These are phyloP conservation scores for Phallusia fumigata DNA, from an alignment of 23 tunicate species.

Conservation along the genomic window DNA sequence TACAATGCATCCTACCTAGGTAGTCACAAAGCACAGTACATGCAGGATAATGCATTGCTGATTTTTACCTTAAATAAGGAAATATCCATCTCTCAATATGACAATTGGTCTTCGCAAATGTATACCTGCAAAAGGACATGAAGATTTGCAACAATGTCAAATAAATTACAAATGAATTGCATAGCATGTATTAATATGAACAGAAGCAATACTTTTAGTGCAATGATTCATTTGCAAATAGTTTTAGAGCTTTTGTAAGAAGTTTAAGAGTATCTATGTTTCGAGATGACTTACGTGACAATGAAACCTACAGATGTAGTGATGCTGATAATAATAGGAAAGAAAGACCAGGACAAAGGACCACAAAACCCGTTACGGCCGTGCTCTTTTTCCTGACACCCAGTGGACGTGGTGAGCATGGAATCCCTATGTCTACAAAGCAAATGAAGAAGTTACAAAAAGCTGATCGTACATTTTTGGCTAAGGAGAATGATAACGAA, in stretches of 20 bases:
- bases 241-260: too few species aligned
- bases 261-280: too few species aligned
- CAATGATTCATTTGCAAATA: too few species aligned
- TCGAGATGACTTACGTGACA: conserved; percentile 38
- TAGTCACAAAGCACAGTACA: neutral
- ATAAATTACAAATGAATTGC: too few species aligned
- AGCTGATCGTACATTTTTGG: too few species aligned
- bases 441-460: too few species aligned
- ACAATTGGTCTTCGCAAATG: conserved; percentile 69
- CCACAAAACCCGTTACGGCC: conserved; percentile 33
- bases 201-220: too few species aligned
- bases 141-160: too few species aligned
- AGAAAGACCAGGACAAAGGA: conserved; percentile 56
- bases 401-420: neutral
- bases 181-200: too few species aligned
- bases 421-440: neutral
- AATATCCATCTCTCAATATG: conserved; percentile 80
- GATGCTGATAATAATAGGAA: conserved; percentile 67
- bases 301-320: conserved; percentile 54
- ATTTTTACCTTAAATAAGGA: conserved; percentile 60
- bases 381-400: neutral
- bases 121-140: conserved; percentile 35
- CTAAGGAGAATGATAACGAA: too few species aligned
- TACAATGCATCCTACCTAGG: neutral
- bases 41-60: neutral